phyloP scores from a whole-genome alignment of 2,888 invertebrate genomes.

The Drosophila melanosoma region DNA sequence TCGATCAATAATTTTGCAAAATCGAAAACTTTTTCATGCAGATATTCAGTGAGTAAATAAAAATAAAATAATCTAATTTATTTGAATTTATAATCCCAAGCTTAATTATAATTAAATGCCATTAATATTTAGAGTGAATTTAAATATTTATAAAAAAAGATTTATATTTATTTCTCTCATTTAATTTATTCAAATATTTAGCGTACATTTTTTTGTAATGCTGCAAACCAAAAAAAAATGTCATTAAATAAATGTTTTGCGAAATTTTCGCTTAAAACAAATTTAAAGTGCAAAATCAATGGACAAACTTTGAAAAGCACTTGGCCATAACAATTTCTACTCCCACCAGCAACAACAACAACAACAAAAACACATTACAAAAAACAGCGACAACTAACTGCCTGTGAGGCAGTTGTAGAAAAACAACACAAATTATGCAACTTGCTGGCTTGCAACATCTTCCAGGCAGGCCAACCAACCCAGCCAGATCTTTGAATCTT shows the following conservation, averaged over 20 bases:
- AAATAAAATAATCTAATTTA: background rate
- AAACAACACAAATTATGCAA: conserved; percentile 72
- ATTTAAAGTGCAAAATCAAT: conserved; percentile 68
- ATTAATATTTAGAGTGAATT: background rate
- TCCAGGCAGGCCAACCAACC: conserved; percentile 45
- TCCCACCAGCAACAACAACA: conserved; percentile 54
- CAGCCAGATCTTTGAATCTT: conserved; percentile 60
- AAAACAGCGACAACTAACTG: conserved; percentile 9
- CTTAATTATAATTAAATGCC: background rate
- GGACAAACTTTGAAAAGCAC: conserved; percentile 43
- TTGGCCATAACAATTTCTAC: conserved; percentile 49
- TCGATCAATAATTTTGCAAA: conserved; percentile 26
- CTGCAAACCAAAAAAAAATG: conserved; percentile 39
- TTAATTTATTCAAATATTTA: background rate
- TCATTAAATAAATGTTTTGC: conserved; percentile 55
- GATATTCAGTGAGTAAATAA: background rate
- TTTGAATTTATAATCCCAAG: background rate
- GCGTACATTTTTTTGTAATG: background rate
- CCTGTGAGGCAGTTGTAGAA: conserved; percentile 48
- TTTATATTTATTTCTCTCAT: background rate
- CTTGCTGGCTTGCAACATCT: conserved; percentile 74
- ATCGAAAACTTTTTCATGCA: conserved; percentile 23
- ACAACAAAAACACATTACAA: conserved; percentile 10
- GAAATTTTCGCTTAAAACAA: conserved; percentile 32
- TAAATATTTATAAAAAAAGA: too few relatives aligned